Conservation (phyloP, 2,797 vertebrate genomes). For the Arremon aurantiirostris region DNA sequence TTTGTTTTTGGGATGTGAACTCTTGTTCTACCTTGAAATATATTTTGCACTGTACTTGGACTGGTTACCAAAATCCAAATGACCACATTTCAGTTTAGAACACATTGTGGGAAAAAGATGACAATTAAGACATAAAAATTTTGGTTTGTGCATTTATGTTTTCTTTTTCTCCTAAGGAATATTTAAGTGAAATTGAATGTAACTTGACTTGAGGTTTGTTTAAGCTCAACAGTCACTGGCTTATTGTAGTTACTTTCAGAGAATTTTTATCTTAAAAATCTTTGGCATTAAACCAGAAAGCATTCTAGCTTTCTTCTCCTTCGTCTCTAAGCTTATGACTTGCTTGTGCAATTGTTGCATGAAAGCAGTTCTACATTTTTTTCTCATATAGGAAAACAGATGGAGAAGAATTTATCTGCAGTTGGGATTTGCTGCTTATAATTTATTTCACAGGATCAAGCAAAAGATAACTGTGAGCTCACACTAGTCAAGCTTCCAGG, state of each 20-base stretch:
- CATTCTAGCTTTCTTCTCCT: slow-evolving; percentile 61
- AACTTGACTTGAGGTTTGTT: slow-evolving; percentile 70
- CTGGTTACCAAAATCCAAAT: slow-evolving; percentile 47
- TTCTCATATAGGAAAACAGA: slow-evolving; percentile 69
- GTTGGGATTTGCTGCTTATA: slow-evolving; percentile 67
- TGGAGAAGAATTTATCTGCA: slow-evolving; percentile 70
- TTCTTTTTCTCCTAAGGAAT: slow-evolving; percentile 71
- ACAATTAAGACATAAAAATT: slow-evolving; percentile 65
- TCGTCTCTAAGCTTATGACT: slow-evolving; percentile 55
- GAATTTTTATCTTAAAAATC: slow-evolving; percentile 71
- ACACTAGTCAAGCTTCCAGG: slow-evolving; percentile 38
- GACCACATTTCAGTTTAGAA: slow-evolving; percentile 48
- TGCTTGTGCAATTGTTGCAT: slow-evolving; percentile 66
- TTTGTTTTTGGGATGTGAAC: slow-evolving; percentile 13
- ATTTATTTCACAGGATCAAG: slow-evolving; percentile 73
- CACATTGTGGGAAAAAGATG: slow-evolving; percentile 53
- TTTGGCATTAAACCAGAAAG: slow-evolving; percentile 68
- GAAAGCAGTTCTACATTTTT: slow-evolving; percentile 61
- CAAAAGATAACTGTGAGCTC: slow-evolving; percentile 57
- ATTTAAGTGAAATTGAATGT: slow-evolving; percentile 73
- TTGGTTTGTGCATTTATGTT: slow-evolving; percentile 57
- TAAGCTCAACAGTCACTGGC: slow-evolving; percentile 65
- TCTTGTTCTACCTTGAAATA: slow-evolving; percentile 31
- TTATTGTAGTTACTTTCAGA: slow-evolving; percentile 66
- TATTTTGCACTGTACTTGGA: slow-evolving; percentile 36